A percentile compares a stretch with the other conserved stretches of the same genome.
Evolutionary conservation across 2,888 invertebrate genomes (phyloP).

Genomic region (Nebria brevicollis): DNA sequence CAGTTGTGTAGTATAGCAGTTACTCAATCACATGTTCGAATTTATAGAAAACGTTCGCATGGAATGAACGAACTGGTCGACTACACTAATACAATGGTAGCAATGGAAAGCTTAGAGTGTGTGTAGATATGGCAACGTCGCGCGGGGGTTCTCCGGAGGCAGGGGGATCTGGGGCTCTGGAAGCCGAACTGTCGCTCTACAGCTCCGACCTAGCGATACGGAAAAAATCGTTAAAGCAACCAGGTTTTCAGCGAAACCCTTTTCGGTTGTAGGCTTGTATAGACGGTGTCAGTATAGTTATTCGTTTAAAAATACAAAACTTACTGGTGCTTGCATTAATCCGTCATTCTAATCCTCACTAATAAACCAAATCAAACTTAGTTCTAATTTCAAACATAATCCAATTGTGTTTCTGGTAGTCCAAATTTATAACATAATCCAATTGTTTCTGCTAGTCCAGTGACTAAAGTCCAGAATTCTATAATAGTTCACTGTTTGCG

Average conservation of each 20-base stretch:
- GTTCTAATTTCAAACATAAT: neutral
- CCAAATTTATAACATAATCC: neutral
- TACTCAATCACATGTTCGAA: slow-evolving; percentile 40
- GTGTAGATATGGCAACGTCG: slow-evolving; percentile 58
- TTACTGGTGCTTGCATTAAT: slow-evolving; percentile 37
- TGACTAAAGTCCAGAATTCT: neutral
- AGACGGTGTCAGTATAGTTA: neutral
- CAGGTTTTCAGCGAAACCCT: slow-evolving; percentile 16
- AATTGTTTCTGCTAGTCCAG: neutral
- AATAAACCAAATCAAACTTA: neutral
- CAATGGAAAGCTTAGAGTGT: slow-evolving; percentile 58
- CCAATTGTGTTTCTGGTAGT: neutral
- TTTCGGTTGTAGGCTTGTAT: neutral
- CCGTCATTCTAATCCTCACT: slow-evolving; percentile 34
- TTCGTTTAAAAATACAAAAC: slow-evolving; percentile 12
- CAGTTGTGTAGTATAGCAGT: slow-evolving; percentile 24
- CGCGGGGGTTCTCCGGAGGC: slow-evolving; percentile 50
- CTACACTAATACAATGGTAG: slow-evolving; percentile 56
- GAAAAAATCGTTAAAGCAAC: slow-evolving; percentile 42
- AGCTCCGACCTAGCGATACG: slow-evolving; percentile 53
- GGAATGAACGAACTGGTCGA: slow-evolving; percentile 51
- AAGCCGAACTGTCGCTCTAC: slow-evolving; percentile 55
- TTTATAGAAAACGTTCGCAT: slow-evolving; percentile 32
- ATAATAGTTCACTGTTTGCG: slow-evolving; percentile 32
- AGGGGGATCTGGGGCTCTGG: slow-evolving; percentile 54